A percentile compares a stretch with the other conserved stretches of the same genome.
phyloP scores from a whole-genome alignment of 23 tunicate species.

The Clavelina lepadiformis region DNA sequence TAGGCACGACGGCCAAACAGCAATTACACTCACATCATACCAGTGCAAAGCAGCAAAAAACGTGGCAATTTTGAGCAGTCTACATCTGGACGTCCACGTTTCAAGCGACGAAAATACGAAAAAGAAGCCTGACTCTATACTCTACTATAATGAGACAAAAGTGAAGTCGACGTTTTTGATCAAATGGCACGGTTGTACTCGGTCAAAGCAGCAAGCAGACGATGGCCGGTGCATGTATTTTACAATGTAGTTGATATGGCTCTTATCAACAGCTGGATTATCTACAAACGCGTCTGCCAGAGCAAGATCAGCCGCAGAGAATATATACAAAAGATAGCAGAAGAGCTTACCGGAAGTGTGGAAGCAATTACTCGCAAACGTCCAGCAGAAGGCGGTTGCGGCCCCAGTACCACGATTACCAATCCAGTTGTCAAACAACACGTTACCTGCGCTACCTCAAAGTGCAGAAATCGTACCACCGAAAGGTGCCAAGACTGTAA shows the following conservation, averaged over 20 bases:
- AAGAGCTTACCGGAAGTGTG: constrained; percentile 5
- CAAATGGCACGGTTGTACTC: constrained; percentile 4
- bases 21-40: constrained; percentile 23
- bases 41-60: constrained; percentile 19
- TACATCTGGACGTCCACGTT: constrained; percentile 9
- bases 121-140: no score
- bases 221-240: constrained; percentile 29
- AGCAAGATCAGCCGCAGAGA: constrained; percentile 15
- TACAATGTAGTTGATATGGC: constrained; percentile 8
- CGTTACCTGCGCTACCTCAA: constrained; percentile 2
- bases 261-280: constrained; percentile 15
- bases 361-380: not conserved
- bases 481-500: constrained; percentile 5
- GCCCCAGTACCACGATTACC: no score
- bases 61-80: constrained; percentile 20
- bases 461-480: constrained; percentile 14
- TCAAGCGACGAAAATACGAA: constrained; percentile 4
- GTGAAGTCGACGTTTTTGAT: not conserved
- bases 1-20: constrained; percentile 12
- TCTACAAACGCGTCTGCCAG: constrained; percentile 10
- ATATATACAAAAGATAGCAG: constrained; percentile 9
- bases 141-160: constrained; percentile 9
- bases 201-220: constrained; percentile 24
- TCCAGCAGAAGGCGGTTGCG: no score
- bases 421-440: no score